Evolutionary conservation across 2,113 vertebrate species (phyloP).

Genomic region (Etia nguti): DNA sequence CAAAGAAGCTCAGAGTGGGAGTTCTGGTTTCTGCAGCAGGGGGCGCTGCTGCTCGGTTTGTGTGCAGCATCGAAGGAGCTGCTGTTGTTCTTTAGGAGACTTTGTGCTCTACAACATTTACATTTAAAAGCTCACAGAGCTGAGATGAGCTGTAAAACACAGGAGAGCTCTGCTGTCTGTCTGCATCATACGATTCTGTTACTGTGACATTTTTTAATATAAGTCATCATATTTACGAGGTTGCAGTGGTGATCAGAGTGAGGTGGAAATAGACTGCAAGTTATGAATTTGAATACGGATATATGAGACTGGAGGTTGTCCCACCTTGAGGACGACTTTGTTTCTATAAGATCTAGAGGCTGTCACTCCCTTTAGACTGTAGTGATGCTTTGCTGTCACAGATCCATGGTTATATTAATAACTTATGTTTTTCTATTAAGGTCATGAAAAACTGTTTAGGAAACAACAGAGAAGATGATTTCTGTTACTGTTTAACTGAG

Average conservation of each 20-base stretch:
- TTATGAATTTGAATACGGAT: not conserved
- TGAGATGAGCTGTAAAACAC: not conserved
- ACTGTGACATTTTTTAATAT: not conserved
- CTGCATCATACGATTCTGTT: not conserved
- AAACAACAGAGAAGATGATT: not conserved
- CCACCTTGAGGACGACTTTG: not conserved
- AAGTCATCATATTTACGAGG: not conserved
- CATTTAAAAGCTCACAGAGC: not conserved
- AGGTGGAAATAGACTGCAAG: not conserved
- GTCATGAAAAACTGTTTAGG: not conserved
- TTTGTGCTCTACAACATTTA: not conserved
- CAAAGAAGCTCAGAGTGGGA: not conserved
- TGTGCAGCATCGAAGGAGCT: not conserved
- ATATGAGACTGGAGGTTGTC: not conserved
- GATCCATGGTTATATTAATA: not conserved
- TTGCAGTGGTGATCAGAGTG: not conserved
- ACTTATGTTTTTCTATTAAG: not conserved
- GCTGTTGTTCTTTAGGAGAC: not conserved
- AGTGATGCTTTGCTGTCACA: not conserved
- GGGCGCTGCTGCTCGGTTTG: not conserved
- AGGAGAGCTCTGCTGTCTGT: not conserved
- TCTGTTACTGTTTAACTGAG: not conserved
- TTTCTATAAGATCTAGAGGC: not conserved
- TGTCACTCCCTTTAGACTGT: not conserved
- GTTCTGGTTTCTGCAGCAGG: not conserved